Evolutionary conservation across 2,113 vertebrate genomes (phyloP).

Genomic region (Caloenas nicobarica): DNA sequence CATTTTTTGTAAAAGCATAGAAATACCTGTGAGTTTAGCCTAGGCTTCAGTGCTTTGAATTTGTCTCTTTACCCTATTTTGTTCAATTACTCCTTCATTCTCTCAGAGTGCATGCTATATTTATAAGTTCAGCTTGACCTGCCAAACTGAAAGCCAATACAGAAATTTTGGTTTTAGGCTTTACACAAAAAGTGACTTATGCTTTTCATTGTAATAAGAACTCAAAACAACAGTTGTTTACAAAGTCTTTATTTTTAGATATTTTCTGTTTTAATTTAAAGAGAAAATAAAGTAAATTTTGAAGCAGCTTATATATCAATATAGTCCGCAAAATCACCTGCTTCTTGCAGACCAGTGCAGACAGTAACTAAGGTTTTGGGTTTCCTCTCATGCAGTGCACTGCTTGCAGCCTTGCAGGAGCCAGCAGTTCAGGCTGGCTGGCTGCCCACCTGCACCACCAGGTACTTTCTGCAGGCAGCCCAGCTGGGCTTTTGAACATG

Average conservation of each 20-base stretch:
- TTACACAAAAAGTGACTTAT: not conserved
- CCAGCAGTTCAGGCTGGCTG: not conserved
- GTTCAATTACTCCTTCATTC: not conserved
- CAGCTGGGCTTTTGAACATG: not conserved
- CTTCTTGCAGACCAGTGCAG: not conserved
- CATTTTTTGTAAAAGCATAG: not conserved
- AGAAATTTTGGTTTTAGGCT: not conserved
- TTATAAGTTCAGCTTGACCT: not conserved
- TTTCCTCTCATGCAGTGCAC: fast-evolving
- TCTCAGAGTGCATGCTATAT: not conserved
- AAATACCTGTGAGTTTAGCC: not conserved
- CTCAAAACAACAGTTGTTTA: not conserved
- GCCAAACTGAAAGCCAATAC: not conserved
- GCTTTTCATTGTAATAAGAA: not conserved
- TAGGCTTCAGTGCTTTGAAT: not conserved
- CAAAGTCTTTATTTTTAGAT: not conserved
- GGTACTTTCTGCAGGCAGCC: not conserved
- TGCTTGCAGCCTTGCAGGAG: not conserved
- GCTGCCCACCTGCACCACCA: fast-evolving
- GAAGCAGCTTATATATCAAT: not conserved
- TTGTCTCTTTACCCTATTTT: not conserved
- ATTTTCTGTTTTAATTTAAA: not conserved
- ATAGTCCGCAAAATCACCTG: not conserved
- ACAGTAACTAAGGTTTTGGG: not conserved
- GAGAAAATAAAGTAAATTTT: not conserved